Evolutionary conservation across 2,113 vertebrate species (phyloP), one percentile per base, ranked within the genome.

Genomic region (Caranx ignobilis): DNA sequence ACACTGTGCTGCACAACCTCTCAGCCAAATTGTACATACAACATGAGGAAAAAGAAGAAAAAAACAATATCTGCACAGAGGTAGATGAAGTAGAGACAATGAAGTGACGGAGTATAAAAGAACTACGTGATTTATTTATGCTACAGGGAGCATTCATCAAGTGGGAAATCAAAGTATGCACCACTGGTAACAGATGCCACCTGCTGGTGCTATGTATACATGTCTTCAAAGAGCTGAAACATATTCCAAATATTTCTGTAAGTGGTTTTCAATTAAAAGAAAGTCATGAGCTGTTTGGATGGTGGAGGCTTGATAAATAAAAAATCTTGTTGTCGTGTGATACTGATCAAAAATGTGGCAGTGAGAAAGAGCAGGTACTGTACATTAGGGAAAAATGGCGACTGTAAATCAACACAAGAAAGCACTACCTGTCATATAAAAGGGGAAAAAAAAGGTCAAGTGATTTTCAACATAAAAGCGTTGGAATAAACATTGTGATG

Each of bases 331-430:
- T 5, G 18, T 59, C 48, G 11, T 60, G 32, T 85, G 31, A 71
- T 15, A 59, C 13, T 54, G 71, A 75, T 75, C 64, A 59, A 59
- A 61, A 32, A 16, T 57, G 37, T 56, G 71, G 70, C 70, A 73
- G 61, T 69, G 75, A 82, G 62, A 59, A 47, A 61, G 5, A 69
- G 35, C 18, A 54, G 50, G 65, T 47, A 1, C 26, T 26, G 26
- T 26, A 21, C 34, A 37, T 71, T 41, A 37, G 26, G 3, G 59
- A 67, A 72, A 61, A 60, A 79, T 48, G 35, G 54, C 43, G 61
- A 82, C 12, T 35, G 37, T 39, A 67, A 72, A 81, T 57, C 55
- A 84, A 86, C 63, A 83, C 75, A 84, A 63, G 62, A 69, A 31
- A 81, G 55, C 5, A 61, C 35, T 66, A 68, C 60, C 76, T 70